These are phyloP conservation scores for Ceratitis capitata DNA, from an alignment of 1,140 invertebrate genomes.

Conservation along the genomic window DNA sequence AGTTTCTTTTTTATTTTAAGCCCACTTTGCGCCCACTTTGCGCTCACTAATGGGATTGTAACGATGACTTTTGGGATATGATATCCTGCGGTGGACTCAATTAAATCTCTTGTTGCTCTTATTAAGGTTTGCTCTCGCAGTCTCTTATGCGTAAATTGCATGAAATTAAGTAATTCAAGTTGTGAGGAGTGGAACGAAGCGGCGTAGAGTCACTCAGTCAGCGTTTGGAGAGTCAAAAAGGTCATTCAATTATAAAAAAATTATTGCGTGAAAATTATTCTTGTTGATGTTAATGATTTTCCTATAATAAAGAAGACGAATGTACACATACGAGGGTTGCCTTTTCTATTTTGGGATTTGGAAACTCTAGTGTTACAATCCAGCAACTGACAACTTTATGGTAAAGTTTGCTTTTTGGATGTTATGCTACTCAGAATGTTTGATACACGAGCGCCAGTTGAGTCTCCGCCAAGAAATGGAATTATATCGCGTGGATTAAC, in stretches of 20 bases:
- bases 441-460: too few relatives aligned
- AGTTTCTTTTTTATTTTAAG: background rate
- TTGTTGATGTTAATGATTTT: background rate
- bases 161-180: constrained; percentile 62
- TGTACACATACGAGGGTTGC: too few relatives aligned
- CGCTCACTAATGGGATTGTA: background rate
- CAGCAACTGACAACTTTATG: too few relatives aligned
- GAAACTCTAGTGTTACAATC: too few relatives aligned
- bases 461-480: too few relatives aligned
- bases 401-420: too few relatives aligned
- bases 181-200: background rate
- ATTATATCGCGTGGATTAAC: too few relatives aligned
- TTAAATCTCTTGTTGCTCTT: background rate
- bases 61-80: constrained; percentile 41
- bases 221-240: constrained; percentile 5
- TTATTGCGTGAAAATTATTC: background rate
- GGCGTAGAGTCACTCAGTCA: background rate
- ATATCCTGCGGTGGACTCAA: background rate
- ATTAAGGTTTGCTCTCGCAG: background rate
- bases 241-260: constrained; percentile 11
- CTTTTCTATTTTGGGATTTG: too few relatives aligned
- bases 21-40: background rate
- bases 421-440: too few relatives aligned
- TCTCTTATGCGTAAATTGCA: constrained; percentile 53
- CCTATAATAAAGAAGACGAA: background rate